Conservation (phyloP, 2,113 vertebrate species). For the Urocynchramus pylzowi region DNA sequence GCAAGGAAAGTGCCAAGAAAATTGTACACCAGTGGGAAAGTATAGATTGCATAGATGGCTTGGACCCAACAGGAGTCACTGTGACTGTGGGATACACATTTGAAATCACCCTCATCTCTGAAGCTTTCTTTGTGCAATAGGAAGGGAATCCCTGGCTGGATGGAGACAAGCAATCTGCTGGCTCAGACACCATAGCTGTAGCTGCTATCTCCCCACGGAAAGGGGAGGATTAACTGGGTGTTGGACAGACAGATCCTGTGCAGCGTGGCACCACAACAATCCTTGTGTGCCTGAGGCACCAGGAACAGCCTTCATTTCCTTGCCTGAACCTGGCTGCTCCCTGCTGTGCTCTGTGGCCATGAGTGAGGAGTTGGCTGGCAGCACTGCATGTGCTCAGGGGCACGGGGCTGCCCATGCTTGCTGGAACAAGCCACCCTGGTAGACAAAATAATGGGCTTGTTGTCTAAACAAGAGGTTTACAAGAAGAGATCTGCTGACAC, state of each 20-base stretch:
- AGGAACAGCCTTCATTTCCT: neutral
- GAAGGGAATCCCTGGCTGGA: neutral
- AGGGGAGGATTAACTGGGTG: neutral
- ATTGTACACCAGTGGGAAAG: conserved; percentile 50
- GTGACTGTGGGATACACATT: neutral
- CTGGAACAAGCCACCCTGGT: neutral
- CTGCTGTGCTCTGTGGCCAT: neutral
- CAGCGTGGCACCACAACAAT: rapidly evolving
- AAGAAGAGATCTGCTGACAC: neutral
- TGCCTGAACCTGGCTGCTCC: neutral
- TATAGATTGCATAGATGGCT: conserved; percentile 22
- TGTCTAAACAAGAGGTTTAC: neutral
- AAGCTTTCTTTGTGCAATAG: neutral
- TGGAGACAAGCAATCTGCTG: neutral
- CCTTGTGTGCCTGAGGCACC: neutral
- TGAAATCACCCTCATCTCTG: neutral
- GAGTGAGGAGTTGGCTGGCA: neutral
- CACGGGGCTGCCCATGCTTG: neutral
- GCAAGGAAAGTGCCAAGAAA: conserved; percentile 50
- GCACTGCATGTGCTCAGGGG: neutral
- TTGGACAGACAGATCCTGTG: neutral
- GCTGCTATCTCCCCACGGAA: neutral
- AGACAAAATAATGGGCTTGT: neutral
- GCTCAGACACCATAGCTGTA: neutral
- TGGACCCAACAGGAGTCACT: neutral